These are phyloP conservation scores for Phalloptychus januarius DNA, from an alignment of 2,797 vertebrate genomes.

Conservation along the genomic window DNA sequence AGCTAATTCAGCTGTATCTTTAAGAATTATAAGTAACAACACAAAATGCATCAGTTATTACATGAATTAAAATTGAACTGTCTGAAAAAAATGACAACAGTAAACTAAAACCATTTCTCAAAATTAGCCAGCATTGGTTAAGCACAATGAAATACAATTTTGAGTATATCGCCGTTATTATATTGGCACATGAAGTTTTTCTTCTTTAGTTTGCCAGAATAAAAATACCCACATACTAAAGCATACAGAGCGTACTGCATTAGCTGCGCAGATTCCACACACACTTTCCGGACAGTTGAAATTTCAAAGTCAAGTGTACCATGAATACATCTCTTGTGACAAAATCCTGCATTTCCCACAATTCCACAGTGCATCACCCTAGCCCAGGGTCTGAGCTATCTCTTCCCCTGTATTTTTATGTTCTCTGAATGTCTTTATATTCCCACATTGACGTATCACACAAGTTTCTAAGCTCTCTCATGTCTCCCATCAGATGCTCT, in stretches of 20 bases:
- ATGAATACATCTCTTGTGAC: no score
- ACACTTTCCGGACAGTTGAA: no score
- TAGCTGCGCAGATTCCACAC: no score
- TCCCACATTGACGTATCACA: fast-evolving
- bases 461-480: not conserved
- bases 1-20: not conserved
- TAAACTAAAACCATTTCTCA: not conserved
- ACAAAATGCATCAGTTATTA: not conserved
- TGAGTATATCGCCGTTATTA: not conserved
- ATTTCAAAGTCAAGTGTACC: no score
- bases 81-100: not conserved
- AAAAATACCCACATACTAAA: not conserved
- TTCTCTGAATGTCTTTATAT: not conserved
- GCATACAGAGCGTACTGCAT: no score
- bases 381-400: no score
- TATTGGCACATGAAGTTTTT: not conserved
- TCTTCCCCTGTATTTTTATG: no score
- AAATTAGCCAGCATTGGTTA: not conserved
- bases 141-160: not conserved
- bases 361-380: no score
- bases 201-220: not conserved
- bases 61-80: not conserved
- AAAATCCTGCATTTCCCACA: no score
- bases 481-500: not conserved
- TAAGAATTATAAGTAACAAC: not conserved